Percentiles rank a stretch among this genome's conserved stretches.
These are phyloP conservation scores for Lophochroa leadbeateri DNA, from an alignment of 2,113 vertebrate species.

Conservation along the genomic window DNA sequence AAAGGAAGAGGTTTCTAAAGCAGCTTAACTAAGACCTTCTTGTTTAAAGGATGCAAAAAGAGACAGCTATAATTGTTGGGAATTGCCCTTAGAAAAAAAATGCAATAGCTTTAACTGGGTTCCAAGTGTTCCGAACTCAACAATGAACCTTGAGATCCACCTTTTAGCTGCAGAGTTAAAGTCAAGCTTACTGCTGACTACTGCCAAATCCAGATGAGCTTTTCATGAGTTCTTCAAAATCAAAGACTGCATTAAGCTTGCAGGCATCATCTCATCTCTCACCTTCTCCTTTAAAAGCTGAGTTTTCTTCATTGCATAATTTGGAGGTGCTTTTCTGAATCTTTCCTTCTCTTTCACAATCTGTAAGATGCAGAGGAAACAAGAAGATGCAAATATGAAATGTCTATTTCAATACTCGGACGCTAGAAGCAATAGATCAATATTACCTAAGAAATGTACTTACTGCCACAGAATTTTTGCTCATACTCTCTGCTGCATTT, in stretches of 20 bases:
- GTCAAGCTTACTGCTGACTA: not conserved
- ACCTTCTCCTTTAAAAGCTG: constrained; percentile 98
- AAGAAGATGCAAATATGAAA: not conserved
- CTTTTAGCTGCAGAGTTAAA: not conserved
- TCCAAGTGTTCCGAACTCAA: not conserved
- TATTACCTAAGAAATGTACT: not conserved
- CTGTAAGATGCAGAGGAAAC: constrained; percentile 67
- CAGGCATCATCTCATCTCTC: constrained; percentile 10
- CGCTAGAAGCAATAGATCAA: not conserved
- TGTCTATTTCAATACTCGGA: not conserved
- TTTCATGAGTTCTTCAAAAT: not conserved
- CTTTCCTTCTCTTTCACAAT: constrained; percentile 98
- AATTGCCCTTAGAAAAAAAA: not conserved
- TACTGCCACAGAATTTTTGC: not conserved
- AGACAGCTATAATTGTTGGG: not conserved
- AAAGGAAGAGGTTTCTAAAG: not conserved
- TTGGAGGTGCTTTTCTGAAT: constrained; percentile 95
- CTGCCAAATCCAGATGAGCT: not conserved
- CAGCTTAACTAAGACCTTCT: not conserved
- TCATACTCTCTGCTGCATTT: not conserved
- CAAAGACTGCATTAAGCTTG: constrained; percentile 3
- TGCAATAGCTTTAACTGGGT: not conserved
- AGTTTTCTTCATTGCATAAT: constrained; percentile 99
- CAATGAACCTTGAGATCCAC: not conserved
- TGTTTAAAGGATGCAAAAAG: not conserved